phyloP scores from a whole-genome alignment of 2,113 vertebrate species.

The Pycnonotus jocosus region DNA sequence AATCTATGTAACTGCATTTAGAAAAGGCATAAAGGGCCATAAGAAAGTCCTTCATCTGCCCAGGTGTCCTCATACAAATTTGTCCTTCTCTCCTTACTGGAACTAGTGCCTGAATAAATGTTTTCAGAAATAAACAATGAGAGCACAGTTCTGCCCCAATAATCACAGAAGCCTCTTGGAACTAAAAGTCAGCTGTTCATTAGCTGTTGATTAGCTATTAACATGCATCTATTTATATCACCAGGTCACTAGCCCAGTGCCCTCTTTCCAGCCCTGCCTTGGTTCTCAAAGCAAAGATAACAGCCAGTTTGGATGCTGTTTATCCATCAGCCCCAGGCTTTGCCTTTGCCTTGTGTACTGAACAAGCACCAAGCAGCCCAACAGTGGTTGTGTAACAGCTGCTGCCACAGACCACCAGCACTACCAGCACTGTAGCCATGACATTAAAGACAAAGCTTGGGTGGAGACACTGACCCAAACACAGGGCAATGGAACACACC shows the following conservation, averaged over 20 bases:
- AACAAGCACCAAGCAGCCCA: neutral
- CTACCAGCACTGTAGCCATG: neutral
- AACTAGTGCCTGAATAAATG: neutral
- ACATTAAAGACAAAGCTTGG: neutral
- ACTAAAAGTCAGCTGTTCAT: neutral
- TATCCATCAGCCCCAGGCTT: neutral
- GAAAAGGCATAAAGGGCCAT: neutral
- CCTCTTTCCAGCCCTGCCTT: neutral
- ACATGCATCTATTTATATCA: neutral
- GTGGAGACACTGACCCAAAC: neutral
- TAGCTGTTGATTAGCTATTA: conserved; percentile 4
- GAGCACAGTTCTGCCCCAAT: neutral
- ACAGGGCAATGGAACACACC: neutral
- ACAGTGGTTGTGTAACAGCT: neutral
- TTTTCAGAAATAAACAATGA: neutral
- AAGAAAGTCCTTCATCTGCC: neutral
- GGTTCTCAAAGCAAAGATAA: neutral
- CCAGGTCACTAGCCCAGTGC: neutral
- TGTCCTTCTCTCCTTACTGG: neutral
- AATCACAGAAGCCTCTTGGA: neutral
- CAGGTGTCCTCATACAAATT: neutral
- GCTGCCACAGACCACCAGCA: neutral
- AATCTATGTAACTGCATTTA: neutral
- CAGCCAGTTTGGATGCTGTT: neutral
- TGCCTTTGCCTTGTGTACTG: neutral